These are phyloP conservation scores for Andricus grossulariae DNA, from an alignment of 1,140 invertebrate species.

Conservation along the genomic window DNA sequence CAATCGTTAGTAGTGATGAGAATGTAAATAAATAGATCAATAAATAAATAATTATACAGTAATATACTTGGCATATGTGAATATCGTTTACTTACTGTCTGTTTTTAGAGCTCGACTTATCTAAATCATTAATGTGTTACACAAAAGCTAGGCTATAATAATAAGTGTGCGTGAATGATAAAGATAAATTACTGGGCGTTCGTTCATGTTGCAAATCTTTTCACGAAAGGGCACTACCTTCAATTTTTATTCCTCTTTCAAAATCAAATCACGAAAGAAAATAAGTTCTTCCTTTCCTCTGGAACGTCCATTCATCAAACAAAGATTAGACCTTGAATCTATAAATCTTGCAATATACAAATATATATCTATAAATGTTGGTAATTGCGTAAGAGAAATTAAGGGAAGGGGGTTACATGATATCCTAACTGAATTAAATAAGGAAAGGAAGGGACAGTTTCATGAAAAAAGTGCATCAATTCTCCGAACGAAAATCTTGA, in stretches of 20 bases:
- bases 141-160: conserved; percentile 67
- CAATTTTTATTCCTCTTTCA: conserved; percentile 33
- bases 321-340: conserved; percentile 10
- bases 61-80: conserved; percentile 72
- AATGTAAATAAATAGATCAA: conserved; percentile 57
- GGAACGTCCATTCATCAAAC: conserved; percentile 6
- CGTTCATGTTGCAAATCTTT: conserved; percentile 57
- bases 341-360: not conserved
- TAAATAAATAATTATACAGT: conserved; percentile 60
- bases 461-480: conserved; percentile 63
- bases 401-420: not conserved
- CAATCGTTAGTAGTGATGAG: conserved; percentile 63
- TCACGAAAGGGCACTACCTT: conserved; percentile 38
- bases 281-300: conserved; percentile 18
- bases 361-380: conserved; percentile 35
- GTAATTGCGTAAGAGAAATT: conserved; percentile 37
- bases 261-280: conserved; percentile 23
- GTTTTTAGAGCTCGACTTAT: conserved; percentile 64
- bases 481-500: conserved; percentile 54
- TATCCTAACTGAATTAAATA: conserved; percentile 40
- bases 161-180: conserved; percentile 33
- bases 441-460: conserved; percentile 55
- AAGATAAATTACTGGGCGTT: conserved; percentile 48
- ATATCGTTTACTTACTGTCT: conserved; percentile 73
- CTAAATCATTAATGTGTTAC: conserved; percentile 68